A percentile compares a stretch with the other conserved stretches of the same genome.
Evolutionary conservation across 2,797 vertebrate genomes (phyloP).

Genomic region (Propithecus perrieri): DNA sequence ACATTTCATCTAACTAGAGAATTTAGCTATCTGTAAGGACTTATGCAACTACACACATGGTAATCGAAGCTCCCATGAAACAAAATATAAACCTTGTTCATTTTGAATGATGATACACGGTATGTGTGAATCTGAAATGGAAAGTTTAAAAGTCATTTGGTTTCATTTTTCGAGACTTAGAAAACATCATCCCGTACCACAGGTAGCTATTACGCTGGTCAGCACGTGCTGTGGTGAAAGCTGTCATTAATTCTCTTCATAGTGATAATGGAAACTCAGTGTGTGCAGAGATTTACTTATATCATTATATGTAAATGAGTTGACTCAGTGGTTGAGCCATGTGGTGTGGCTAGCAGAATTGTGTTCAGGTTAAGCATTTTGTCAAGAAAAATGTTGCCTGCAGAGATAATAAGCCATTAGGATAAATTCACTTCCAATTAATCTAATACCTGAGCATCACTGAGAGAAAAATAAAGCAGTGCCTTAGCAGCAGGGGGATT

Average conservation of each 20-base stretch:
- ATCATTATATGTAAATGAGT: background rate
- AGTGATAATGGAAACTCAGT: background rate
- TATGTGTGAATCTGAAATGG: background rate
- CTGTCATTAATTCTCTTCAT: background rate
- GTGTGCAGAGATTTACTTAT: background rate
- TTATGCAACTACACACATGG: background rate
- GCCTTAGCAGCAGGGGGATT: background rate
- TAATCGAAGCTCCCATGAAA: background rate
- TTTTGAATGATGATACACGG: background rate
- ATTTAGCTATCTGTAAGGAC: background rate
- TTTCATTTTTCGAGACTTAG: background rate
- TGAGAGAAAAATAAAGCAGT: background rate
- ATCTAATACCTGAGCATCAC: background rate
- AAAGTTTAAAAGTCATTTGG: background rate
- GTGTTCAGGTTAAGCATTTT: background rate
- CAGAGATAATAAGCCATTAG: conserved; percentile 42
- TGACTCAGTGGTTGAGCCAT: background rate
- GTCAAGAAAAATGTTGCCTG: background rate
- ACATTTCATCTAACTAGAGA: background rate
- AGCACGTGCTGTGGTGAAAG: background rate
- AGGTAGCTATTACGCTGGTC: background rate
- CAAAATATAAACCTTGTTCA: background rate
- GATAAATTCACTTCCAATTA: conserved; percentile 29
- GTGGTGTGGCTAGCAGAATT: background rate
- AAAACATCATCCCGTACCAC: background rate